Evolutionary conservation across 2,113 vertebrate genomes (phyloP).

Genomic region (Rhynchopsitta pachyrhyncha): DNA sequence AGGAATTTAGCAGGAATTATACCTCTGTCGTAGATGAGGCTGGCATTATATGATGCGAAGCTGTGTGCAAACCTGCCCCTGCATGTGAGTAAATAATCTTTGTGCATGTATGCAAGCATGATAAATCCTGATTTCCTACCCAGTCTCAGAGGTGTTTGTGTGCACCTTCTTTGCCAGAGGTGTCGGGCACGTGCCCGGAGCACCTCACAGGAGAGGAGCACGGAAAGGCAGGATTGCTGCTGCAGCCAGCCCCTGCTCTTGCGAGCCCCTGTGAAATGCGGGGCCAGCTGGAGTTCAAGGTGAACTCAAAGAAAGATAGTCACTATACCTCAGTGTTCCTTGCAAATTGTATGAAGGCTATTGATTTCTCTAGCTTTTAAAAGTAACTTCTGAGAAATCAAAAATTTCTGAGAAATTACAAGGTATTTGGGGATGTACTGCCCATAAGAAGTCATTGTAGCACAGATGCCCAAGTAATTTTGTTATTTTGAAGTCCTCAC

Average conservation of each 20-base stretch:
- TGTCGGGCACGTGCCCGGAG: accelerated
- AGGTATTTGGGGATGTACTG: background rate
- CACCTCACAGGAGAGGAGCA: background rate
- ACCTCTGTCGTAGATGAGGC: background rate
- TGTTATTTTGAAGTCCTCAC: background rate
- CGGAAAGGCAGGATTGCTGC: background rate
- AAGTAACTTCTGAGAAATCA: background rate
- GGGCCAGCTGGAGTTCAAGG: background rate
- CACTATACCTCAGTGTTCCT: background rate
- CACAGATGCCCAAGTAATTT: background rate
- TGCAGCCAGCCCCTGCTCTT: background rate
- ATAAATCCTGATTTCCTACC: background rate
- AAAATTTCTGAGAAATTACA: background rate
- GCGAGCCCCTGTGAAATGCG: accelerated
- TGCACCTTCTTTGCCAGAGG: accelerated
- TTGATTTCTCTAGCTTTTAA: background rate
- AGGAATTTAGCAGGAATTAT: conserved; percentile 39
- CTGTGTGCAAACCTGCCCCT: background rate
- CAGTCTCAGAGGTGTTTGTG: background rate
- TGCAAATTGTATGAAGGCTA: background rate
- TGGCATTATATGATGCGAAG: background rate
- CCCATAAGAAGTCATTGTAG: background rate
- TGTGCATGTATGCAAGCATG: accelerated
- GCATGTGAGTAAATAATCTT: background rate
- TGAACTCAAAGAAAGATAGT: background rate